Evolutionary conservation across 2,888 invertebrate species (phyloP).

Genomic region (Copidosoma aretas): DNA sequence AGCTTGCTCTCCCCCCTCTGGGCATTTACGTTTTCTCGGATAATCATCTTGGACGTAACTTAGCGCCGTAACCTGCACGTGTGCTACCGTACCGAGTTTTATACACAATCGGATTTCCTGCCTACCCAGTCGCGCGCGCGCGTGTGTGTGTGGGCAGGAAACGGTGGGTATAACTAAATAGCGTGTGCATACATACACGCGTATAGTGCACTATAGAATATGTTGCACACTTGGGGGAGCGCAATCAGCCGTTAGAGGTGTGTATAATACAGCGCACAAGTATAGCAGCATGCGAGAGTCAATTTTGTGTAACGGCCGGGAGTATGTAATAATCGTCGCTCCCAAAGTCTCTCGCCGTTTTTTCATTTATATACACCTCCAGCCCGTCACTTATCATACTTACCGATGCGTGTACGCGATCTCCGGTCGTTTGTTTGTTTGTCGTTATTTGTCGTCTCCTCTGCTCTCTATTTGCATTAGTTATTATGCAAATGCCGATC

Average conservation of each 20-base stretch:
- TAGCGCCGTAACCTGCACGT: conserved; percentile 43
- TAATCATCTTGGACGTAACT: conserved; percentile 50
- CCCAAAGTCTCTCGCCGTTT: no score
- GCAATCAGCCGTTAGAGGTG: conserved; percentile 28
- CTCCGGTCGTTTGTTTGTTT: no score
- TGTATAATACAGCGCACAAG: no score
- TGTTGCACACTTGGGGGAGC: neutral
- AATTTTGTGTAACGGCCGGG: conserved; percentile 30
- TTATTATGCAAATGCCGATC: conserved; percentile 44
- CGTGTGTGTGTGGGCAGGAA: conserved; percentile 21
- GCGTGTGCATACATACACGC: neutral
- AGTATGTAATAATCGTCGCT: conserved; percentile 36
- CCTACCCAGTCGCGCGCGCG: neutral
- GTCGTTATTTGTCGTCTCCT: no score
- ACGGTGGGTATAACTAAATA: conserved; percentile 33
- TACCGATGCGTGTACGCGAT: conserved; percentile 1
- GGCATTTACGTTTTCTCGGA: conserved; percentile 48
- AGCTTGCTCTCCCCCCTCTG: conserved; percentile 2
- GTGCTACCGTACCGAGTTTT: conserved; percentile 33
- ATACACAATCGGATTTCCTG: conserved; percentile 44
- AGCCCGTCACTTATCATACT: conserved; percentile 5
- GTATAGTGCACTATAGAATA: no score
- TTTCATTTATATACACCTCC: neutral
- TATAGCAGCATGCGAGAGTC: conserved; percentile 36
- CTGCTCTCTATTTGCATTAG: conserved; percentile 33